A percentile compares a stretch with the other conserved stretches of the same genome.
Evolutionary conservation across 2,888 invertebrate genomes (phyloP).

Genomic region (Polymixis flavicincta): DNA sequence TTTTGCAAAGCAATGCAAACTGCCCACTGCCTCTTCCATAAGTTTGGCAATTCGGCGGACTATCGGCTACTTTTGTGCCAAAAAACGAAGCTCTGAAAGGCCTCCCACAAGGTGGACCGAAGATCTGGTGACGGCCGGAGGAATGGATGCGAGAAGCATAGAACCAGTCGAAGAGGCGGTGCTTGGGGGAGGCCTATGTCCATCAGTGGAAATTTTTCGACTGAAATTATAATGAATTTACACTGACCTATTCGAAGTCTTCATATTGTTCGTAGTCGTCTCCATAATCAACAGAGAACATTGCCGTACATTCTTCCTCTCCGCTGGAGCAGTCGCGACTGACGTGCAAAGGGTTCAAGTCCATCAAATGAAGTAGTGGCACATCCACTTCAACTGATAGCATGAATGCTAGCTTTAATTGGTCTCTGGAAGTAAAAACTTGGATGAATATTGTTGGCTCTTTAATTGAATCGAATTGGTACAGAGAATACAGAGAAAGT

Average conservation of each 20-base stretch:
- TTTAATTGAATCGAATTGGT: background rate
- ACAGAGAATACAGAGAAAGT: background rate
- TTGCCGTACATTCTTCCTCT: slow-evolving; percentile 80
- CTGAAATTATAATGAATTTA: background rate
- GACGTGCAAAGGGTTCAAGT: slow-evolving; percentile 79
- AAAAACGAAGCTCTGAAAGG: background rate
- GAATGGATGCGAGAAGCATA: background rate
- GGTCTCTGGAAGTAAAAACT: slow-evolving; percentile 67
- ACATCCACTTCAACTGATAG: slow-evolving; percentile 78
- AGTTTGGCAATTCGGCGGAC: no score
- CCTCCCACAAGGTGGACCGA: background rate
- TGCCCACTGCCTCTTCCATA: no score
- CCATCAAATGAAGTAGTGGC: slow-evolving; percentile 80
- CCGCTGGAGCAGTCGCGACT: slow-evolving; percentile 78
- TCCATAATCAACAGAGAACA: slow-evolving; percentile 82
- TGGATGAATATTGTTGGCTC: background rate
- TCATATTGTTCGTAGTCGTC: slow-evolving; percentile 79
- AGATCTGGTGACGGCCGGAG: background rate
- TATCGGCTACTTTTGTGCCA: no score
- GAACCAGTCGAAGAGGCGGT: no score
- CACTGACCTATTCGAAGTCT: slow-evolving; percentile 73
- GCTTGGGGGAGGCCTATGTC: no score
- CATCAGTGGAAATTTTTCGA: no score
- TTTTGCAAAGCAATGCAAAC: no score
- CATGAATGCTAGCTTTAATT: slow-evolving; percentile 81